Percentiles rank a stretch among this genome's conserved stretches.
These are phyloP conservation scores for Margaritifera margaritifera DNA, from an alignment of 2,888 invertebrate genomes.

Conservation along the genomic window DNA sequence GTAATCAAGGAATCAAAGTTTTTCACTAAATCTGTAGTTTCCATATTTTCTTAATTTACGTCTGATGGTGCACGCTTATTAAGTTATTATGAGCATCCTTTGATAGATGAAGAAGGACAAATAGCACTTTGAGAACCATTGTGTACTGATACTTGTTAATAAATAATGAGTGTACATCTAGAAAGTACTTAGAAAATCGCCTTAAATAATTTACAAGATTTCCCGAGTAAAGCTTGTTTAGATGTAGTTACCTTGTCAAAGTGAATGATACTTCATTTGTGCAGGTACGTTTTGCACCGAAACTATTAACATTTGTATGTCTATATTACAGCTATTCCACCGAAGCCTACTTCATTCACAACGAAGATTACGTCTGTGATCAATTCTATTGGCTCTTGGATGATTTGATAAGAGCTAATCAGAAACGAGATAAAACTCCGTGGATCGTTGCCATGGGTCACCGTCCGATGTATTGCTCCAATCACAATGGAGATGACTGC, in stretches of 20 bases:
- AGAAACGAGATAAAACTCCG: constrained; percentile 49
- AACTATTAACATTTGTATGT: background rate
- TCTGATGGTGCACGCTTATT: too few species aligned
- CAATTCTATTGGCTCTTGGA: constrained; percentile 59
- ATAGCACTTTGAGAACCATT: too few species aligned
- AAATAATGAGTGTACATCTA: too few species aligned
- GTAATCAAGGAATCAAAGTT: too few species aligned
- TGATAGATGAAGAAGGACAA: too few species aligned
- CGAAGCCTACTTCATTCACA: constrained; percentile 62
- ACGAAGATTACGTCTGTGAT: constrained; percentile 78
- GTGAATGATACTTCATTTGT: background rate
- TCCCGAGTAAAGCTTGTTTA: background rate
- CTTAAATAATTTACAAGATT: background rate
- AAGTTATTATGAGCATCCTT: too few species aligned
- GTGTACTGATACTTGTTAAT: too few species aligned
- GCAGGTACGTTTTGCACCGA: too few species aligned
- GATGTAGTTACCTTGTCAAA: too few species aligned
- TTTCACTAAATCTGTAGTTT: too few species aligned
- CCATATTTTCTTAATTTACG: too few species aligned
- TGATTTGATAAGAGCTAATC: constrained; percentile 60
- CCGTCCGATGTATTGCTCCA: constrained; percentile 72
- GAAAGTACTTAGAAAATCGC: too few species aligned
- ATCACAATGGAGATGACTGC: constrained; percentile 64
- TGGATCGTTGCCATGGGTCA: constrained; percentile 71
- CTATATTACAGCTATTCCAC: constrained; percentile 54